These are phyloP conservation scores for Dioctria linearis DNA, from an alignment of 2,888 invertebrate genomes.

Conservation along the genomic window DNA sequence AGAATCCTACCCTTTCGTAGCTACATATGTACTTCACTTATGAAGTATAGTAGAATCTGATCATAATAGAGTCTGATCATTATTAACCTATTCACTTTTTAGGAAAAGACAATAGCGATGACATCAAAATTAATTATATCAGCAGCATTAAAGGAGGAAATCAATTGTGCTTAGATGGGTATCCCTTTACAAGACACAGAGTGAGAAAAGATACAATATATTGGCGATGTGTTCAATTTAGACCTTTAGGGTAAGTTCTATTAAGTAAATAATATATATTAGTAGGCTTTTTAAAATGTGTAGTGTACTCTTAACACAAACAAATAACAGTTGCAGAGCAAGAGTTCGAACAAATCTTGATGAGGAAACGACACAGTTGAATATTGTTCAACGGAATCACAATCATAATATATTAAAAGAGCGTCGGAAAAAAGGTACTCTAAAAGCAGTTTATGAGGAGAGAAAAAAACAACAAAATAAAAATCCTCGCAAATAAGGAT, in stretches of 20 bases:
- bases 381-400: conserved; percentile 64
- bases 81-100: conserved; percentile 41
- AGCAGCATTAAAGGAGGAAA: conserved; percentile 65
- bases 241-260: conserved; percentile 64
- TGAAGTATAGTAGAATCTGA: no score
- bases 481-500: conserved; percentile 56
- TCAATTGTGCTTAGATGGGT: conserved; percentile 66
- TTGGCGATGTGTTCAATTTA: conserved; percentile 68
- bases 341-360: conserved; percentile 64
- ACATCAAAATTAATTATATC: conserved; percentile 59
- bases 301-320: no score
- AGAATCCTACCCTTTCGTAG: no score
- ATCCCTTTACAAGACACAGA: conserved; percentile 66
- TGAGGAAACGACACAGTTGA: conserved; percentile 62
- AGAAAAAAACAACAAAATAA: conserved; percentile 57
- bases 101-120: conserved; percentile 8
- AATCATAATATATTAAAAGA: conserved; percentile 64
- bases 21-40: no score
- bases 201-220: conserved; percentile 65
- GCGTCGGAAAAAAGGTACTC: conserved; percentile 65
- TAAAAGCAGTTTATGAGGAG: conserved; percentile 64
- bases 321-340: conserved; percentile 63
- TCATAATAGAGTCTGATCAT: background rate
- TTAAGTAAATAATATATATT: background rate
- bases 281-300: no score